Percentiles rank a stretch among this genome's conserved stretches.
Conservation (phyloP, 2,113 vertebrate species). For the Prunella fulvescens region DNA sequence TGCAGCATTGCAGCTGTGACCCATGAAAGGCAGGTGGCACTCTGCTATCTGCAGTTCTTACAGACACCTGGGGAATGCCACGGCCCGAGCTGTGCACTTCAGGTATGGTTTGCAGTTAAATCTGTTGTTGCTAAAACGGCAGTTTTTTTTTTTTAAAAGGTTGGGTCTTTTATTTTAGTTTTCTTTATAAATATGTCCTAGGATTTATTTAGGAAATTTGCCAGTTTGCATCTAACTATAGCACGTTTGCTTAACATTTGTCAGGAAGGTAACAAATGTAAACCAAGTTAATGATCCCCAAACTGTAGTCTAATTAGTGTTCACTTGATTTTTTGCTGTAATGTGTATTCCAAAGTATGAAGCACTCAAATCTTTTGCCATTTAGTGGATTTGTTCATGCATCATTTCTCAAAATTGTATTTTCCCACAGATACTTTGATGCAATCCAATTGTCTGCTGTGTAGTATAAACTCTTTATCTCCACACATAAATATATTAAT, state of each 20-base stretch:
- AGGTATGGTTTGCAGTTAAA: not conserved
- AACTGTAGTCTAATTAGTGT: not conserved
- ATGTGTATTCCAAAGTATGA: not conserved
- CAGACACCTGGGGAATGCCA: not conserved
- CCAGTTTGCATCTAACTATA: not conserved
- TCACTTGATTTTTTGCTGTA: not conserved
- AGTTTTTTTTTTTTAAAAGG: not conserved
- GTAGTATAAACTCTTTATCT: not conserved
- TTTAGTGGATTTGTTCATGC: not conserved
- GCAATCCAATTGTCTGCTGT: not conserved
- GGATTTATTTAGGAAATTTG: not conserved
- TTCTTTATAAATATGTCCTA: not conserved
- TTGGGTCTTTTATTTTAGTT: not conserved
- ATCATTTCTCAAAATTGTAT: not conserved
- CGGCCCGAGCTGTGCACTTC: not conserved
- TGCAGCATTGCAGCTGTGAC: slow-evolving; percentile 27
- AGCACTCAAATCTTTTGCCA: not conserved
- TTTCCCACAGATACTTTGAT: not conserved
- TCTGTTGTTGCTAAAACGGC: not conserved
- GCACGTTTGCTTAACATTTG: not conserved
- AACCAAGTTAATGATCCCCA: not conserved
- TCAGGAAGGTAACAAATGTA: not conserved
- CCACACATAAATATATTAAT: not conserved
- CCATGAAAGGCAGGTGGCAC: slow-evolving; percentile 30
- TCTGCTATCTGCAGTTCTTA: not conserved